Evolutionary conservation across 2,113 vertebrate species (phyloP), one percentile per base, ranked within the genome.

Genomic region (Hemibagrus wyckioides): DNA sequence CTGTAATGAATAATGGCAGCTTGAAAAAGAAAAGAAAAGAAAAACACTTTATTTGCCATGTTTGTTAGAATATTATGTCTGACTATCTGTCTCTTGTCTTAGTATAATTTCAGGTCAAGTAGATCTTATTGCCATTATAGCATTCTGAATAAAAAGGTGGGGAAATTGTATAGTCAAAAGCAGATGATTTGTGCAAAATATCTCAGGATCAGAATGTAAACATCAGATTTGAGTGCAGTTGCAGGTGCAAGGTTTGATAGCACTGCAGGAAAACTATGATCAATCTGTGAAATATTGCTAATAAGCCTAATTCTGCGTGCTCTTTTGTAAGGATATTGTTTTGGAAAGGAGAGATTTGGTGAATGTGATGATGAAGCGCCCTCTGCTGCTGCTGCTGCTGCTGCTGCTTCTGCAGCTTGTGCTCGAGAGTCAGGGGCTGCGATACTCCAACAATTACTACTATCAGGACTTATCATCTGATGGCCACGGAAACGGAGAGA

Each of bases 401-500:
- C 39, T 90, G 80, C 36, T 87, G n/a, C 87, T 95, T 87, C 52
- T 95, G 87, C 82, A 23, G 25, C 84, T 92, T 71, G 82, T 91
- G 87, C 6, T 89, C 69, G 59, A 87, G 88, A 1, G 88, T 91
- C 44, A 89, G 89, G 59, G 94, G 93, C 6, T 50, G 82, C 39
- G 77, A 2, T 97, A 96, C 95, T 95, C 93, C 93, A 97, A 98
- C 0, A 96, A 97, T 85, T 98, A 97, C 92, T 96, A 96, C 92
- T 99, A 98, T 91, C 95, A 96, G 82, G 95, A 94, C 65, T 80
- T 80, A 15, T 59, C 79, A 80, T 11, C 79, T 80, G 94, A 94
- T 0, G 91, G 90, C 4, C 90, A 94, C 0, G 93, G 94, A 50
- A 92, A 96, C 0, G 95, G 94, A 82, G 94, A 96, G 92, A 94